Evolutionary conservation across 2,888 invertebrate genomes (phyloP).

Genomic region (Cantharis rustica): DNA sequence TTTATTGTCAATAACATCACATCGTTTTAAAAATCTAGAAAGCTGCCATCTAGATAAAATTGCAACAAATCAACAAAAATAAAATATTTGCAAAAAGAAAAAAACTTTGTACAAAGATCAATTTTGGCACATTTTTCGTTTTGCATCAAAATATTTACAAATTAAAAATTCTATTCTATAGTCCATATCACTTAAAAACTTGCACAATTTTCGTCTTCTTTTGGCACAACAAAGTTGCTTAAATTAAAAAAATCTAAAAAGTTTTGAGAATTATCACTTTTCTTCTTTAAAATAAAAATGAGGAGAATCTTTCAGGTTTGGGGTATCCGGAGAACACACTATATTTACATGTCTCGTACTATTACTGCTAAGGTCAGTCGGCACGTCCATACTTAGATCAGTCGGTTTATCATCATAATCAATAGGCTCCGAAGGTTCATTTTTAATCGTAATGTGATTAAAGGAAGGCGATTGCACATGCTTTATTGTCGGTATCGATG

Average conservation of each 20-base stretch:
- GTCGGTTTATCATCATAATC: conserved; percentile 56
- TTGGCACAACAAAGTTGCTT: conserved; percentile 34
- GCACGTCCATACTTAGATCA: conserved; percentile 54
- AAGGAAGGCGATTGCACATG: background rate
- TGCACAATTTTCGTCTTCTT: conserved; percentile 26
- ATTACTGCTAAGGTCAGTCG: conserved; percentile 52
- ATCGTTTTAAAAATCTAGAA: conserved; percentile 27
- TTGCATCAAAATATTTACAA: conserved; percentile 4
- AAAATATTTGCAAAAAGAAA: background rate
- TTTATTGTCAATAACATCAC: background rate
- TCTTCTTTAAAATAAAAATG: conserved; percentile 40
- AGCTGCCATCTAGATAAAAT: conserved; percentile 33
- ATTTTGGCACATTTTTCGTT: conserved; percentile 23
- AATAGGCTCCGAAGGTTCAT: conserved; percentile 52
- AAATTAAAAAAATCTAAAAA: background rate
- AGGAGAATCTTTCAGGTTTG: conserved; percentile 39
- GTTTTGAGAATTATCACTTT: conserved; percentile 29
- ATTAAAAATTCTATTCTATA: conserved; percentile 10
- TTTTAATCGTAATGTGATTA: conserved; percentile 46
- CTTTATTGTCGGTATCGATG: background rate
- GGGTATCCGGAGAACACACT: conserved; percentile 54
- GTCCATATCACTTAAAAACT: conserved; percentile 13
- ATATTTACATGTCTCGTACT: conserved; percentile 52
- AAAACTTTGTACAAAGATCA: conserved; percentile 4
- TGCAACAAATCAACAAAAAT: conserved; percentile 24